Evolutionary conservation across 2,797 vertebrate genomes (phyloP).

Genomic region (Gallinago stenura): DNA sequence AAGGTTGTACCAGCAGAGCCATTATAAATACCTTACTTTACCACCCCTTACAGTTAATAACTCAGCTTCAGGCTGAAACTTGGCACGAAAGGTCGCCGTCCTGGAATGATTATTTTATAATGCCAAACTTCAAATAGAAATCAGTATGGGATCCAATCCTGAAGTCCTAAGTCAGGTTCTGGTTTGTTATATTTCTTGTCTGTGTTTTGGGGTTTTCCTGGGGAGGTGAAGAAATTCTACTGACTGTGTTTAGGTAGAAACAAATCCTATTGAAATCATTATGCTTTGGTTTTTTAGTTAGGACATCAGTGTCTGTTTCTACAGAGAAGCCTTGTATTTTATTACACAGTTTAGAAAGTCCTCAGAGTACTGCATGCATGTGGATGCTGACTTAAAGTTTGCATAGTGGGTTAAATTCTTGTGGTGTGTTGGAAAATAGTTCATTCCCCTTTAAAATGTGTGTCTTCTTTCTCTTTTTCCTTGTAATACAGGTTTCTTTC

Average conservation of each 20-base stretch:
- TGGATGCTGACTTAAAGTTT: neutral
- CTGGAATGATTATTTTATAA: constrained; percentile 39
- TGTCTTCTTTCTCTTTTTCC: neutral
- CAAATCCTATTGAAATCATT: neutral
- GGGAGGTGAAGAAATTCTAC: fast-evolving
- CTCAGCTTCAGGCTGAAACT: constrained; percentile 36
- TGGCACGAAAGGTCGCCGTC: neutral
- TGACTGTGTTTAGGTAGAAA: neutral
- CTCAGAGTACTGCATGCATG: neutral
- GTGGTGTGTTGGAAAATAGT: neutral
- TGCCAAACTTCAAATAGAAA: constrained; percentile 21
- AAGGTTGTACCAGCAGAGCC: constrained; percentile 12
- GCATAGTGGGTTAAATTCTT: neutral
- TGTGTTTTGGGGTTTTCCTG: neutral
- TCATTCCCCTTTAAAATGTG: neutral
- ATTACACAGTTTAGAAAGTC: neutral
- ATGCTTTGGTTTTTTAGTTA: neutral
- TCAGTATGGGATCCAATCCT: neutral
- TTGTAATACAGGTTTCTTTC: neutral
- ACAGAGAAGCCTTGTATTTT: neutral
- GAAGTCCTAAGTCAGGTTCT: neutral
- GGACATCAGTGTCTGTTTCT: neutral
- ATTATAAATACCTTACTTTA: constrained; percentile 40
- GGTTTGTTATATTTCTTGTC: neutral
- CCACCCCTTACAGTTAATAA: constrained; percentile 38